Evolutionary conservation across 2,797 vertebrate species (phyloP).

Genomic region (Lateolabrax maculatus): DNA sequence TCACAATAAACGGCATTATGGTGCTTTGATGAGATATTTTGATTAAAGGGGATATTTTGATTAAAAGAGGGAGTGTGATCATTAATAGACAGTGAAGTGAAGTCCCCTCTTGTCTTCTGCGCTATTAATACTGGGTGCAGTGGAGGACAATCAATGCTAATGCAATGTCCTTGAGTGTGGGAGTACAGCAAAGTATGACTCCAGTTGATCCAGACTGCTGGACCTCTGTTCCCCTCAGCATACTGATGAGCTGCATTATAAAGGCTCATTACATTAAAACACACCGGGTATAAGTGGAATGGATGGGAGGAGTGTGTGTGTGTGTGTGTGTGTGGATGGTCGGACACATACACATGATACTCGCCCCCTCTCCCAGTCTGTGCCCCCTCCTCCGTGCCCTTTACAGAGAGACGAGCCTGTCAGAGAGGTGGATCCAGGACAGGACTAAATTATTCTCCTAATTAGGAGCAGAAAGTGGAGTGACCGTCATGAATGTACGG

Average conservation of each 20-base stretch:
- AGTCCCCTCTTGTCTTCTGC: not conserved
- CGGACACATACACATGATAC: not conserved
- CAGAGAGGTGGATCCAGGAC: conserved; percentile 34
- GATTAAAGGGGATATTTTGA: not conserved
- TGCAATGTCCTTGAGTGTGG: conserved; percentile 63
- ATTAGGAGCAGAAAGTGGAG: conserved; percentile 35
- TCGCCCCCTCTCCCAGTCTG: not conserved
- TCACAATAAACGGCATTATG: not conserved
- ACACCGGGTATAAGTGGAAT: conserved; percentile 13
- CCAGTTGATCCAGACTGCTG: conserved; percentile 41
- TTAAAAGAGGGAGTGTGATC: not conserved
- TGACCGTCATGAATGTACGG: conserved; percentile 11
- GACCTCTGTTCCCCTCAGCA: conserved; percentile 42
- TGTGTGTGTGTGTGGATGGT: conserved; percentile 1
- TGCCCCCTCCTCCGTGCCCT: conserved; percentile 26
- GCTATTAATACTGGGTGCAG: conserved; percentile 26
- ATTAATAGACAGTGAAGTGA: conserved; percentile 8
- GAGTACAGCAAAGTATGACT: conserved; percentile 34
- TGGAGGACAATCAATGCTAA: conserved; percentile 71
- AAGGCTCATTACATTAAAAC: conserved; percentile 61
- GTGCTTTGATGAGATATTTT: not conserved
- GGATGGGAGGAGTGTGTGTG: conserved; percentile 2
- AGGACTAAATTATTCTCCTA: conserved; percentile 23
- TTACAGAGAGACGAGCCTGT: conserved; percentile 41
- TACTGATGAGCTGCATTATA: conserved; percentile 66